phyloP scores from a whole-genome alignment of 2,888 invertebrate species.

The Scaptomyza tumidula region DNA sequence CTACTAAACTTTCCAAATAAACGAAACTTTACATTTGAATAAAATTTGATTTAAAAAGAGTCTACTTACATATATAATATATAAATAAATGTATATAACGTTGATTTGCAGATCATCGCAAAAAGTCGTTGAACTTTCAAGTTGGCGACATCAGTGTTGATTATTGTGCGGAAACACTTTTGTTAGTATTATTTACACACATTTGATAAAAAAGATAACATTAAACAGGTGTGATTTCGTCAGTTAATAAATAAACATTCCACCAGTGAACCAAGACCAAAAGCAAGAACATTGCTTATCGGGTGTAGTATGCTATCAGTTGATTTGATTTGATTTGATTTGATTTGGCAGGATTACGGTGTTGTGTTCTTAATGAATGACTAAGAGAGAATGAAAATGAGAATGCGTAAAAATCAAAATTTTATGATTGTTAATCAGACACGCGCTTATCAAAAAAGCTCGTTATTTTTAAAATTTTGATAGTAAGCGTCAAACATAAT shows the following conservation, averaged over 20 bases:
- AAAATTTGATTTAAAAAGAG: no score
- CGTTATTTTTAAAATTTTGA: background rate
- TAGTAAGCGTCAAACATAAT: background rate
- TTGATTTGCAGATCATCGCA: no score
- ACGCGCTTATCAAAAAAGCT: background rate
- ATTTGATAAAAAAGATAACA: conserved; percentile 1
- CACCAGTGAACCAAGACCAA: background rate
- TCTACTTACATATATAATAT: no score
- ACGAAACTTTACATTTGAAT: no score
- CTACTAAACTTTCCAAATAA: conserved; percentile 27
- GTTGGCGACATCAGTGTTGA: no score
- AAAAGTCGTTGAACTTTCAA: no score
- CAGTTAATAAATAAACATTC: background rate
- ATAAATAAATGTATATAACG: no score
- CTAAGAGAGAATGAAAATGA: background rate
- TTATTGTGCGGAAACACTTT: no score
- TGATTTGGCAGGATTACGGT: background rate
- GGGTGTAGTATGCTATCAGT: background rate
- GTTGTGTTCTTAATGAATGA: conserved; percentile 15
- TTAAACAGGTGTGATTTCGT: background rate
- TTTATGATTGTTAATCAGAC: background rate
- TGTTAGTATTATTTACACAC: background rate
- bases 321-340: background rate
- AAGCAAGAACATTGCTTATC: background rate
- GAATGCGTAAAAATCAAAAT: conserved; percentile 1